Evolutionary conservation across 2,797 vertebrate genomes (phyloP).

Genomic region (Mus minutoides): DNA sequence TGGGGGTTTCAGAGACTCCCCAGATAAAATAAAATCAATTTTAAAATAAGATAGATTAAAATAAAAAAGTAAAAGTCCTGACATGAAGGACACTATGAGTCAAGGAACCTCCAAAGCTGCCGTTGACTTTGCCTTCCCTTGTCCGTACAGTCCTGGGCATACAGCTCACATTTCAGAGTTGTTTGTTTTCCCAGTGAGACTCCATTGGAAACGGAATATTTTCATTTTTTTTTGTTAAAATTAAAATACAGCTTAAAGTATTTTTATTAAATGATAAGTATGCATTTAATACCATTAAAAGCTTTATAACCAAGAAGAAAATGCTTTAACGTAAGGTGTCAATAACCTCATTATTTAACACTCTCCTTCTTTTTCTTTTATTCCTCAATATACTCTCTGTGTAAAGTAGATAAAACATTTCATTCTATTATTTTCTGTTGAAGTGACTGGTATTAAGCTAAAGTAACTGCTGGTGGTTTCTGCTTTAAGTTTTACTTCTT

Average conservation of each 20-base stretch:
- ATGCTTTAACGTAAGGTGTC: not conserved
- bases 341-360: conserved; percentile 17
- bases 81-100: not conserved
- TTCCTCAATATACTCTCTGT: not conserved
- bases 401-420: conserved; percentile 25
- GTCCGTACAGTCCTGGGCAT: not conserved
- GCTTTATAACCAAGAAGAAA: not conserved
- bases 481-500: conserved; percentile 11
- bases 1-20: not conserved
- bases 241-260: not conserved
- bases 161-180: not conserved
- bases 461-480: conserved; percentile 40
- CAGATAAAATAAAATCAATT: not conserved
- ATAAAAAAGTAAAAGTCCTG: not conserved
- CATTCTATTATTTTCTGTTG: not conserved
- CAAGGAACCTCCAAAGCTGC: not conserved
- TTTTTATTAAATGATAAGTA: not conserved
- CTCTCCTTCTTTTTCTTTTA: not conserved
- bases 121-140: not conserved
- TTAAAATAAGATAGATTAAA: not conserved
- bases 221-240: not conserved
- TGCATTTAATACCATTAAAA: not conserved
- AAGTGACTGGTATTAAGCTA: not conserved
- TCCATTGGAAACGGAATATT: not conserved
- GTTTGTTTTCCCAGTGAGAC: not conserved